phyloP scores from a whole-genome alignment of 2,888 invertebrate genomes.

The Caenorhabditis wallacei region DNA sequence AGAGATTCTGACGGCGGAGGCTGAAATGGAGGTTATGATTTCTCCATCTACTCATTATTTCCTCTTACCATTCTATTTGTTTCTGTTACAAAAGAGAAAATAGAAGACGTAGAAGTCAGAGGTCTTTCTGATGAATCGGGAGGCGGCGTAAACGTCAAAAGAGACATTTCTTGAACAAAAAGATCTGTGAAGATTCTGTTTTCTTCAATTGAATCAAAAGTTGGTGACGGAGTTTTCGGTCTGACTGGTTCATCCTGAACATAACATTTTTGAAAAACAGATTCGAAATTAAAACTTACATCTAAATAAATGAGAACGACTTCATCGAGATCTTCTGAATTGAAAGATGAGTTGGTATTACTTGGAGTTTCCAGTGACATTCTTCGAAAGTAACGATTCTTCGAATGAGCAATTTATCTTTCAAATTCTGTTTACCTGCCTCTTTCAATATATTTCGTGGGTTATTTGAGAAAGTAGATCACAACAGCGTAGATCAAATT shows the following conservation, averaged over 20 bases:
- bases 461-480: not conserved
- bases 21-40: constrained; percentile 5
- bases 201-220: constrained; percentile 8
- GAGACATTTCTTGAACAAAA: not conserved
- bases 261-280: not conserved
- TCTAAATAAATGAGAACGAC: constrained; percentile 21
- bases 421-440: not conserved
- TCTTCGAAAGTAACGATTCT: constrained; percentile 2
- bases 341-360: constrained; percentile 6
- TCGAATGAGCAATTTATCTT: not conserved
- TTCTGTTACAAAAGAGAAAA: constrained; percentile 26
- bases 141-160: constrained; percentile 1
- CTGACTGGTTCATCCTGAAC: constrained; percentile 19
- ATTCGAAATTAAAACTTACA: not conserved
- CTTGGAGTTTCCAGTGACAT: constrained; percentile 36
- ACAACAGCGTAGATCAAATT: constrained; percentile 16
- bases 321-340: constrained; percentile 27
- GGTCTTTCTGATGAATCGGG: constrained; percentile 22
- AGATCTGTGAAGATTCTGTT: not conserved
- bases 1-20: constrained; percentile 2
- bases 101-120: constrained; percentile 49
- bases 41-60: not conserved
- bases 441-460: no score
- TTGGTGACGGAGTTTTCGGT: constrained; percentile 33
- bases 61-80: not conserved